Base-by-base conservation (phyloP, 2,888 invertebrate species). In the Troides aeacus region DNA sequence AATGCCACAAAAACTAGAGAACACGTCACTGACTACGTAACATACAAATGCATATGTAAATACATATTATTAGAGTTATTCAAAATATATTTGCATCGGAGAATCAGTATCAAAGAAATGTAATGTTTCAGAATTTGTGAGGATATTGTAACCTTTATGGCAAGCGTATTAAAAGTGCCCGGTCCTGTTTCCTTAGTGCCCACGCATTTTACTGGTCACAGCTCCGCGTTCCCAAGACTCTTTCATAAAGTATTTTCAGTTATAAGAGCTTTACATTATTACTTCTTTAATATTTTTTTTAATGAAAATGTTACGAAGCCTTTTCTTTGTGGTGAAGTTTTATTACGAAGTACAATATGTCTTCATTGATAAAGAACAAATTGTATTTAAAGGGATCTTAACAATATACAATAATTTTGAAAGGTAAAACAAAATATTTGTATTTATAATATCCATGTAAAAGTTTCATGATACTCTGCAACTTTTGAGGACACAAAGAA, bases 111-210 rank as follows among this genome's bases (percentile, higher is more conserved):
- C 6, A 1, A 12, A 39, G 1, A 39, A 39, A n/a, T 53, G 50
- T n/a, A 53, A 24, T 24, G 24, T 53, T 4, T 53, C 18, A n/a
- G 18, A 53, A 53, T n/a, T 18, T 53, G 10, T 53, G 18, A 53
- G 53, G 18, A 53, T 53, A 23, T 23, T 8, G 57, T 58, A 58
- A 58, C 57, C 57, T 58, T 58, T 58, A n/a, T 39, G 53, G 42
- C 8, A 56, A 56, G 57, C 57, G n/a, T 23, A 24, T 58, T 23
- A 58, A 58, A 58, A 58, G 15, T 58, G 10, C 57, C 21, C 21
- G 17, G 39, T 18, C 42, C 21, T 46, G 46, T 64, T 53, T 53
- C 39, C 64, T 64, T 69, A 56, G 53, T 64, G 36, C 57, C 57
- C 24, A 53, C 64, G 36, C 60, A 53, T 62, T 62, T 50, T 59